A percentile compares a stretch with the other conserved stretches of the same genome.
phyloP scores from a whole-genome alignment of 2,113 vertebrate genomes.

The Salvelinus fontinalis region DNA sequence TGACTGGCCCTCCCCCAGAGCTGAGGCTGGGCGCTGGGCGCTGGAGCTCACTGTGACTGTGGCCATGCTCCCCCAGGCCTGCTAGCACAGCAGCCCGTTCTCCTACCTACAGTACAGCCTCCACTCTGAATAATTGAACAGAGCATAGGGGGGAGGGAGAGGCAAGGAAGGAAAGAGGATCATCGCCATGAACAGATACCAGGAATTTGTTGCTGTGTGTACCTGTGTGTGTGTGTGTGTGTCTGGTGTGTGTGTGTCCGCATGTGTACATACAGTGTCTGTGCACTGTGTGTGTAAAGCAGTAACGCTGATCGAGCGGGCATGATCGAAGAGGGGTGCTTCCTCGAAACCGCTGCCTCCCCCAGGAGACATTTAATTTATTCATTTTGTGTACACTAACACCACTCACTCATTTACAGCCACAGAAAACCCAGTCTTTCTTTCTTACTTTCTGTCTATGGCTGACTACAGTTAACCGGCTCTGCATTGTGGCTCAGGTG shows the following conservation, averaged over 20 bases:
- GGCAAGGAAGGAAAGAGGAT: constrained; percentile 31
- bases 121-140: constrained; percentile 63
- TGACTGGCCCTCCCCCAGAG: background rate
- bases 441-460: background rate
- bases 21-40: background rate
- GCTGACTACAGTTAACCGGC: background rate
- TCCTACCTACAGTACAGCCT: constrained; percentile 4
- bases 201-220: constrained; percentile 33
- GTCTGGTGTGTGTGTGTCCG: constrained; percentile 8
- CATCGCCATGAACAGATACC: constrained; percentile 12
- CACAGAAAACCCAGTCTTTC: background rate
- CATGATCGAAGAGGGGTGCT: background rate
- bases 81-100: constrained; percentile 22
- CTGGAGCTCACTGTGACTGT: constrained; percentile 13
- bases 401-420: background rate
- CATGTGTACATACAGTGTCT: background rate
- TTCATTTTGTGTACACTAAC: constrained; percentile 12
- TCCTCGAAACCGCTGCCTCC: background rate
- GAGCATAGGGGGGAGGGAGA: constrained; percentile 28
- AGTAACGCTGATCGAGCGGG: background rate
- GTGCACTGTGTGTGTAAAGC: background rate
- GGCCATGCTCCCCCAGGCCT: background rate
- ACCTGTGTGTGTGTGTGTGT: background rate
- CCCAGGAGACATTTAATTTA: constrained; percentile 24
- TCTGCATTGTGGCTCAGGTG: no score